Percentiles rank a stretch among this genome's conserved stretches.
phyloP scores from a whole-genome alignment of 2,797 vertebrate genomes.

The Onychomys leucogaster region DNA sequence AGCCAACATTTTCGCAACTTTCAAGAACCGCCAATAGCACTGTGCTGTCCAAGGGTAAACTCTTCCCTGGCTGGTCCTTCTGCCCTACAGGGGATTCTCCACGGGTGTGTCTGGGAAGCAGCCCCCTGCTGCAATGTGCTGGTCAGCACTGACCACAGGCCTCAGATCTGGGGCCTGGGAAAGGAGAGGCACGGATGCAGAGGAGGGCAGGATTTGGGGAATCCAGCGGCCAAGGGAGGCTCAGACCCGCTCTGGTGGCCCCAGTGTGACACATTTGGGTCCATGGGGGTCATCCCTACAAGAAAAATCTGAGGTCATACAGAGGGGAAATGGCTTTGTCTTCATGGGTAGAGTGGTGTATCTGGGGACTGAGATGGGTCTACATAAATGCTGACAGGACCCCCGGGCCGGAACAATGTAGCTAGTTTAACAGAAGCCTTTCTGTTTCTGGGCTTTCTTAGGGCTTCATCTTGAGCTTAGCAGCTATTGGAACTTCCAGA shows the following conservation, averaged over 20 bases:
- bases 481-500: background rate
- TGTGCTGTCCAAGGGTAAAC: constrained; percentile 45
- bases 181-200: background rate
- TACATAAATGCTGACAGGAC: background rate
- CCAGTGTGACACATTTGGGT: background rate
- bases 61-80: constrained; percentile 23
- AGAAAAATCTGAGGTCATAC: background rate
- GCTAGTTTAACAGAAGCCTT: background rate
- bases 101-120: background rate
- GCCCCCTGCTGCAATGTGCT: background rate
- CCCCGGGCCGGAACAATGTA: background rate
- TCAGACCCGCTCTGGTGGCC: no score
- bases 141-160: background rate
- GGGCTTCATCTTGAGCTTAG: background rate
- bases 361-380: background rate
- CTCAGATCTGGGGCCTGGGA: background rate
- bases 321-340: background rate
- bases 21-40: constrained; percentile 67
- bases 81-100: background rate
- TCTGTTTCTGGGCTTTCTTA: background rate
- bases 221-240: background rate
- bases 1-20: constrained; percentile 74
- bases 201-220: background rate
- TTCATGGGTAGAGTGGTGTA: background rate
- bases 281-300: background rate